Evolutionary conservation across 2,888 invertebrate species (phyloP), one percentile per base, ranked within the genome.

Genomic region (Drosophila affinis): DNA sequence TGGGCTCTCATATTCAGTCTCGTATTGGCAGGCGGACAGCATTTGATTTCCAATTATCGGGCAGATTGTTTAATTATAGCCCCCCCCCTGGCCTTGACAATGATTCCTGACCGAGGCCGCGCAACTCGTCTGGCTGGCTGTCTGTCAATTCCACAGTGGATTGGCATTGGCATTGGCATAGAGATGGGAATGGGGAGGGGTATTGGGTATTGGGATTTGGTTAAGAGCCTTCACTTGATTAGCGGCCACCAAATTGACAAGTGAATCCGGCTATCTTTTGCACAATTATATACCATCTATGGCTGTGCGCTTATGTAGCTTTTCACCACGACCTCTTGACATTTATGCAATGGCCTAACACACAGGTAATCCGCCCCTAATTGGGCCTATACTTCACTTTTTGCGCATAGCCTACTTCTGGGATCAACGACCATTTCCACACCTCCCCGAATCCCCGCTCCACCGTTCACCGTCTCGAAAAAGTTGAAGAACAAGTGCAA

Each of bases 41-140:
- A 39, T 56, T 56, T 44, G 49, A 70, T 55, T 71, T 62, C 34
- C 32, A 57, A 72, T 57, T 72, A 71, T 62, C 54, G 51, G 39
- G 39, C 18, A 18, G 58, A n/a, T 9, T 39, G 39, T 39, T 44
- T 72, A 63, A 72, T 72, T 63, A 72, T 72, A 72, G 63, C 58
- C 58, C 58, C 14, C 14, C 58, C 58, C 39, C 14, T 55, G 72
- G 52, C 72, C 72, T 72, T 71, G 71, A 54, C 62, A 71, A 62
- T 71, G 63, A 57, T 71, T 62, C 45, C 34, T 9, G 9, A 2
- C 9, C 29, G 29, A 29, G 29, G 29, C 29, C 29, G 2, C 29
- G 29, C 29, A 9, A 7, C 29, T 29, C 29, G 29, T 0, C 34
- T 10, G 12, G 0, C 12, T 2, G 39, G 2, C 39, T 39, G 39